phyloP scores from a whole-genome alignment of 2,113 vertebrate species.

The Microcebus murinus region DNA sequence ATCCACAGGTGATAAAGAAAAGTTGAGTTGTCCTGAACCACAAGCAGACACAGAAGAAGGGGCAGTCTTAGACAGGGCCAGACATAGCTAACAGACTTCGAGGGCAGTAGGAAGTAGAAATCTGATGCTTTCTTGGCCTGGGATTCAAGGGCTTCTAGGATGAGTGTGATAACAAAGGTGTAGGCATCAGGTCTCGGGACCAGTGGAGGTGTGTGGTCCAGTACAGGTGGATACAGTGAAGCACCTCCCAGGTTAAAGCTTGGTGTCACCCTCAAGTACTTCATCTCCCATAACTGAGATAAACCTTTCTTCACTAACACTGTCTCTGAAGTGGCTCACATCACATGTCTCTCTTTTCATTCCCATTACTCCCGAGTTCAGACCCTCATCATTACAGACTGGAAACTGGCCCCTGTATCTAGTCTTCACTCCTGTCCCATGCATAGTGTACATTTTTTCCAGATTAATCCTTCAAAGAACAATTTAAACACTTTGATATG shows the following conservation, averaged over 20 bases:
- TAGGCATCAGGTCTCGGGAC: background rate
- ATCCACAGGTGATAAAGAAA: background rate
- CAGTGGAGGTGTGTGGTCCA: background rate
- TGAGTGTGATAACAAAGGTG: background rate
- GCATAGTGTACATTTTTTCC: background rate
- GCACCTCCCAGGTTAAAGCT: background rate
- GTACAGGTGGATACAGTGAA: background rate
- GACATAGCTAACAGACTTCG: background rate
- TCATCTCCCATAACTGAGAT: background rate
- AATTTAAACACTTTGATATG: background rate
- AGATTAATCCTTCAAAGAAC: background rate
- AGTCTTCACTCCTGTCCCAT: background rate
- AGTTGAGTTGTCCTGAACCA: background rate
- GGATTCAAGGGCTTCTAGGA: background rate
- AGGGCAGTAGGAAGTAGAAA: background rate
- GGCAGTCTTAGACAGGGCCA: background rate
- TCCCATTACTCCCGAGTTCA: background rate
- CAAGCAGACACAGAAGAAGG: background rate
- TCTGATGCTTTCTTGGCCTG: background rate
- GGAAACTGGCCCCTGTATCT: background rate
- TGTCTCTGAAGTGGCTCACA: background rate
- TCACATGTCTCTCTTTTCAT: background rate
- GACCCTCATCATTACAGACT: background rate
- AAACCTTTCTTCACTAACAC: background rate
- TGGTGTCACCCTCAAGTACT: background rate